Conservation (phyloP, 2,113 vertebrate species). For the Lophura nycthemera region DNA sequence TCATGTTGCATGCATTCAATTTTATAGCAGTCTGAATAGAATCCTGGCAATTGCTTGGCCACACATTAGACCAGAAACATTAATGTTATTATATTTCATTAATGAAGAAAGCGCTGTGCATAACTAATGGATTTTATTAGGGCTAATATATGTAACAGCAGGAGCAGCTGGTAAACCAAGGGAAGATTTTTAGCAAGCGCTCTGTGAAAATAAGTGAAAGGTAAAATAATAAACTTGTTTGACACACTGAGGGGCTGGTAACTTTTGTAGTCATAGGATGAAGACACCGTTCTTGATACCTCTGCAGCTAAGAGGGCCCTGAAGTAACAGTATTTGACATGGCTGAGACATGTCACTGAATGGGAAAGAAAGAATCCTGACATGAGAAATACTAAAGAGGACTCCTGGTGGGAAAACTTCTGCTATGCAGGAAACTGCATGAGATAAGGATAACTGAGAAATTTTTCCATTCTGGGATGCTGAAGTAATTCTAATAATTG, state of each 20-base stretch:
- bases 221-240: constrained; percentile 43
- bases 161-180: neutral
- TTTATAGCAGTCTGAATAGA: neutral
- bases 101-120: constrained; percentile 20
- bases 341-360: constrained; percentile 34
- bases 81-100: constrained; percentile 11
- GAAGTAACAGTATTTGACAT: constrained; percentile 62
- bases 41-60: neutral
- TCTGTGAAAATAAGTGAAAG: neutral
- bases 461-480: neutral
- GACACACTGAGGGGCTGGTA: constrained; percentile 12
- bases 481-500: neutral
- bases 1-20: neutral
- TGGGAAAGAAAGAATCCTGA: constrained; percentile 14
- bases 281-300: neutral
- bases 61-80: neutral
- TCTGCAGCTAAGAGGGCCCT: neutral
- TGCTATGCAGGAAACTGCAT: constrained; percentile 23
- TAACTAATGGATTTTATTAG: constrained; percentile 44
- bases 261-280: neutral
- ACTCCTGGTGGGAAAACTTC: constrained; percentile 50
- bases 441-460: neutral
- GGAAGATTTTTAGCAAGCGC: neutral
- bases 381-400: constrained; percentile 25
- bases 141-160: neutral